These are phyloP conservation scores for Hydrolagus affinis DNA, from an alignment of 2,113 vertebrate species.

Conservation along the genomic window DNA sequence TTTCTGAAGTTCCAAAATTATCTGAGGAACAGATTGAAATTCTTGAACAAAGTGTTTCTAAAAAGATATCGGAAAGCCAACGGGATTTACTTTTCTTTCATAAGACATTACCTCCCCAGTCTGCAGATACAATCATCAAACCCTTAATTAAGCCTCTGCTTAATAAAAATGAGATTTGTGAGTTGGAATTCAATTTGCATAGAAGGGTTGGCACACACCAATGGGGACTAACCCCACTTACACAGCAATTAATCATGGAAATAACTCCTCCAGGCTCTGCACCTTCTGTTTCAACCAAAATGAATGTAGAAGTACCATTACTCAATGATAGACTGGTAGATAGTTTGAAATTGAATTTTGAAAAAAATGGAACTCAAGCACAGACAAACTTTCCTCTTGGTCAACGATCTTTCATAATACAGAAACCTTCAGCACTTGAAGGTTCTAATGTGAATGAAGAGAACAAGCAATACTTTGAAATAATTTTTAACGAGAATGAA, in stretches of 20 bases:
- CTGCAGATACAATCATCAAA: not conserved
- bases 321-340: no score
- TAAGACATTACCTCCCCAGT: not conserved
- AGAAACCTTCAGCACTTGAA: not conserved
- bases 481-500: not conserved
- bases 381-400: not conserved
- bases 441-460: not conserved
- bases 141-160: not conserved
- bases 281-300: not conserved
- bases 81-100: not conserved
- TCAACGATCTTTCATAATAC: not conserved
- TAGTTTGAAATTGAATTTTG: not conserved
- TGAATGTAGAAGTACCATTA: not conserved
- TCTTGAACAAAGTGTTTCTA: constrained; percentile 14
- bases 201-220: not conserved
- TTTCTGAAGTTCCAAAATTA: not conserved
- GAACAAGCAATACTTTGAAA: not conserved
- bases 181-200: constrained; percentile 15
- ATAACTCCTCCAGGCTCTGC: not conserved
- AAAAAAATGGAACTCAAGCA: not conserved
- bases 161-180: constrained; percentile 1
- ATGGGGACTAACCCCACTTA: not conserved
- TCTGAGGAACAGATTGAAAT: not conserved
- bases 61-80: not conserved
- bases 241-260: not conserved